These are phyloP conservation scores for Boloria euphrosyne DNA, from an alignment of 2,888 invertebrate species.

Conservation along the genomic window DNA sequence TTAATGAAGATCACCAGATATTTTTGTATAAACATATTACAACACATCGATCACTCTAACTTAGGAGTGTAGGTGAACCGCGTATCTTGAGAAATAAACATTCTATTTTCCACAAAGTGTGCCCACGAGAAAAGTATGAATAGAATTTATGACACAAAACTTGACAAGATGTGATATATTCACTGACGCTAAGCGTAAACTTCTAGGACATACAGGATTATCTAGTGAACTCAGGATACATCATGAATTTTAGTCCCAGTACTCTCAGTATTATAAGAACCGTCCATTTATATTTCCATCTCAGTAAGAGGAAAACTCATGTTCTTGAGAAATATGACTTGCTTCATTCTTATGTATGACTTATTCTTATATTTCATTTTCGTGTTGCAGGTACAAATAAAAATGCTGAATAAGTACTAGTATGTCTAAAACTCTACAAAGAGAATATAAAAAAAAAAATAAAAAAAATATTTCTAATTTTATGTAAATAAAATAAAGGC, in stretches of 20 bases:
- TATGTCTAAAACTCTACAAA: too few relatives aligned
- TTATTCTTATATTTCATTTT: conserved; percentile 1
- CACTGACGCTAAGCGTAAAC: conserved; percentile 12
- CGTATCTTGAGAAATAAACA: neutral
- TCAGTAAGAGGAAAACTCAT: conserved; percentile 35
- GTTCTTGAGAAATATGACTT: conserved; percentile 37
- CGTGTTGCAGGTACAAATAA: conserved; percentile 3
- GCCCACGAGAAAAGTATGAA: conserved; percentile 7
- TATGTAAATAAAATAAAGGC: neutral
- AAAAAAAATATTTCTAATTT: neutral
- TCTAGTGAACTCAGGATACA: conserved; percentile 22
- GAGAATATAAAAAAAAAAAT: too few relatives aligned
- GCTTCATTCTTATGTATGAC: conserved; percentile 28
- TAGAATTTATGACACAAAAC: conserved; percentile 12
- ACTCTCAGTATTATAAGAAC: conserved; percentile 16
- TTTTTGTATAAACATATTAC: too few relatives aligned
- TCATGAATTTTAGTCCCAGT: conserved; percentile 28
- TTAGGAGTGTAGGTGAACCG: neutral
- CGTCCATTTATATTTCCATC: conserved; percentile 40
- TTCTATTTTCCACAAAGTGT: conserved; percentile 11
- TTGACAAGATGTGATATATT: conserved; percentile 17
- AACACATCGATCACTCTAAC: neutral
- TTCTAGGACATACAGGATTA: conserved; percentile 15
- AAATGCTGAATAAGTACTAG: neutral
- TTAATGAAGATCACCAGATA: too few relatives aligned